Base-by-base conservation (phyloP, 2,888 invertebrate species). In the Linyphia triangularis region DNA sequence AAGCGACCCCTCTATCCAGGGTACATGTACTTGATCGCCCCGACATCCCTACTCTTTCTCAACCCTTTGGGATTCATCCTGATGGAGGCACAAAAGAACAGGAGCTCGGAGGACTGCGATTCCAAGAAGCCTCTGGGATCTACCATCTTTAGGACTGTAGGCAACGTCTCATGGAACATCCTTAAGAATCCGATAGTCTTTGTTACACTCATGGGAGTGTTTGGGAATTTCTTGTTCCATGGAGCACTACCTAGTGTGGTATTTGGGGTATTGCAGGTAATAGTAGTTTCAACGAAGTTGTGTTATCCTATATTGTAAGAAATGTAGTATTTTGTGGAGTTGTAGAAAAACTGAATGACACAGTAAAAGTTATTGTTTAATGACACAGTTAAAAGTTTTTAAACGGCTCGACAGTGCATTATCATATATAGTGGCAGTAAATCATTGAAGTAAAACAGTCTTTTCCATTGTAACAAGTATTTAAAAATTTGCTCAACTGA, bases 1-100 rank as follows among this genome's bases (percentile, higher is more conserved):
- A 95, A 95, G 5, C 97, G 98, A 93, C 97, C 97, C 0, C 97
- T 98, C 91, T 98, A 97, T 93, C 95, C 97, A 0, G 95, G 96
- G 0, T 98, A 98, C 92, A 93, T 99, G 75, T 98, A 98, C 92
- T 94, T 99, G 78, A 95, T 98, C 95, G 97, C 98, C 5, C 98
- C 98, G 0, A 97, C 98, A 92, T 98, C 97, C 37, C 93, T 99
- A 89, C 96, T 97, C 0, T 95, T 98, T 91, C 93, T 98, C 28
- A 98, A 98, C 93, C 98, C 98, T 0, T 94, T 98, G 90, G 97
- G 97, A 19, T 97, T 98, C 93, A 94, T 97, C 3, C 93, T 98
- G 89, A 95, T 98, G 95, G 98, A 98, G 93, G 95, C 72, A 94
- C 94, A 90, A 95, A 95, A 91, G 94, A 94, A 33, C 57, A 89